These are phyloP conservation scores for Dolichoris vasculosae DNA, from an alignment of 1,140 invertebrate species.

Conservation along the genomic window DNA sequence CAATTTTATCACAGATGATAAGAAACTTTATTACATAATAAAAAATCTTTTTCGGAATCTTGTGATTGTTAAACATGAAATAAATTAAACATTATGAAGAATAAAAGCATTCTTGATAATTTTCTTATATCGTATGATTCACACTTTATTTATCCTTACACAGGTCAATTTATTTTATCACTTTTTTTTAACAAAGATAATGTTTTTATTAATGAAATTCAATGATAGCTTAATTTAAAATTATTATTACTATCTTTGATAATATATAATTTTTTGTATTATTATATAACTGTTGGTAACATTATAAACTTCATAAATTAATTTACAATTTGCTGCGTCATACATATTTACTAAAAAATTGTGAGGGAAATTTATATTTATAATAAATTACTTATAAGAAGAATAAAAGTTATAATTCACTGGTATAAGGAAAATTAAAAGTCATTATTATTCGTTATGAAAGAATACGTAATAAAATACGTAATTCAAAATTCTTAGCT, in stretches of 20 bases:
- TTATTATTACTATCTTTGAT: not conserved
- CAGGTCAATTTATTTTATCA: no score
- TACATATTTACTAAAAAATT: not conserved
- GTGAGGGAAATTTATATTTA: no score
- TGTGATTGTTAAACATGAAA: no score
- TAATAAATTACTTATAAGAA: not conserved
- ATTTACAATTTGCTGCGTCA: not conserved
- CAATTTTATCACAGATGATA: no score
- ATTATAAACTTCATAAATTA: not conserved
- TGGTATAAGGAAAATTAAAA: not conserved
- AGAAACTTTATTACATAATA: no score
- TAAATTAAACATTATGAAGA: no score
- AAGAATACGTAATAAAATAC: not conserved
- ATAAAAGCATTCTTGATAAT: no score
- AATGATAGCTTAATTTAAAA: no score
- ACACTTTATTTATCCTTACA: no score
- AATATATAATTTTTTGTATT: not conserved
- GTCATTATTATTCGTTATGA: not conserved
- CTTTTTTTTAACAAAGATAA: no score
- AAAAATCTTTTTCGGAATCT: no score
- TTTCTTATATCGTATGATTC: no score
- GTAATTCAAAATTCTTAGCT: not conserved
- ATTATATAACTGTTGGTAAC: not conserved
- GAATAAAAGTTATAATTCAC: not conserved
- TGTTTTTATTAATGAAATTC: not conserved